These are phyloP conservation scores for Borostomias antarcticus DNA, from an alignment of 2,797 vertebrate genomes.

Conservation along the genomic window DNA sequence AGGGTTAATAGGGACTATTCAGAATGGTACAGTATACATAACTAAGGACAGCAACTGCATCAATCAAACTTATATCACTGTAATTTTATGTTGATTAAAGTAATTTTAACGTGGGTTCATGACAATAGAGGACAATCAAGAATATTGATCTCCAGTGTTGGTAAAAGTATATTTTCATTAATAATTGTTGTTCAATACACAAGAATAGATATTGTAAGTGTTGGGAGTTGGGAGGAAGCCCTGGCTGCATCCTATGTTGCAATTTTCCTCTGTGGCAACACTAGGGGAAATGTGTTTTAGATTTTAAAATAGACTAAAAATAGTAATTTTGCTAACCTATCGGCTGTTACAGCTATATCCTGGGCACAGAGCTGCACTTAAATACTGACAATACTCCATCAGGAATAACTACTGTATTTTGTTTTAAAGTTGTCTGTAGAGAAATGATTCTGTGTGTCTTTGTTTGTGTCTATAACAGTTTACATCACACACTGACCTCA, in stretches of 20 bases:
- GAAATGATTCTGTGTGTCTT: neutral
- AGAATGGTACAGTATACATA: neutral
- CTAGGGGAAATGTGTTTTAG: constrained; percentile 21
- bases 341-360: no score
- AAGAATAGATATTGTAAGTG: no score
- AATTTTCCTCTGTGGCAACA: constrained; percentile 40
- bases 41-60: neutral
- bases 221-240: neutral
- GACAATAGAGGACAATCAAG: constrained; percentile 1
- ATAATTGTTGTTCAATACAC: neutral
- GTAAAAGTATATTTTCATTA: constrained; percentile 6
- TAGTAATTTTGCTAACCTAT: no score
- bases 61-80: constrained; percentile 12
- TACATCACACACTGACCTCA: constrained; percentile 7
- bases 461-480: constrained; percentile 12
- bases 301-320: no score
- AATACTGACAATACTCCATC: constrained; percentile 7
- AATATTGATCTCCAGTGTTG: constrained; percentile 43
- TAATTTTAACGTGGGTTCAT: neutral
- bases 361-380: neutral
- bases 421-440: neutral
- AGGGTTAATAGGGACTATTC: constrained; percentile 14
- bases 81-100: constrained; percentile 2
- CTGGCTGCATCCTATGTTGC: constrained; percentile 29
- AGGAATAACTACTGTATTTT: constrained; percentile 6